These are phyloP conservation scores for Drosophila nigrodunni DNA, from an alignment of 1,140 invertebrate species.

Conservation along the genomic window DNA sequence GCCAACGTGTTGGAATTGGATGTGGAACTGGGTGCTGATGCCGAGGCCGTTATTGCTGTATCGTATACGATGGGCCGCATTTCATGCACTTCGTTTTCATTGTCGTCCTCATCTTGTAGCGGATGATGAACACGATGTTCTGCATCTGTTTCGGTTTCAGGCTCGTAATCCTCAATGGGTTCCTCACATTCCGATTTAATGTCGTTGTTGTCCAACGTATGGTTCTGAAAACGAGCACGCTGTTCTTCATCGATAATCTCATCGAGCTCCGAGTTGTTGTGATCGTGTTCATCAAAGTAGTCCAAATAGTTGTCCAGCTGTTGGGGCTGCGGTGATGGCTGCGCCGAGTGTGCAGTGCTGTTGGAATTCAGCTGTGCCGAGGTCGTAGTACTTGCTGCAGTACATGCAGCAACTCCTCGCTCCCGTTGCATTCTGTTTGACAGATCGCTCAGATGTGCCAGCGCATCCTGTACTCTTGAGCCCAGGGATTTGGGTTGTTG, in stretches of 20 bases:
- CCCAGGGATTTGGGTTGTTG: slow-evolving; percentile 76
- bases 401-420: slow-evolving; percentile 46
- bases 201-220: slow-evolving; percentile 68
- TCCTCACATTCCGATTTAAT: slow-evolving; percentile 82
- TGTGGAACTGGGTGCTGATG: slow-evolving; percentile 54
- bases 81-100: slow-evolving; percentile 58
- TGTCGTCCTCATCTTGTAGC: slow-evolving; percentile 37
- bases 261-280: slow-evolving; percentile 72
- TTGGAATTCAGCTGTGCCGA: slow-evolving; percentile 41
- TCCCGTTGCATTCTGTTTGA: slow-evolving; percentile 76
- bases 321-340: slow-evolving; percentile 61
- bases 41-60: slow-evolving; percentile 16
- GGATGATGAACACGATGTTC: slow-evolving; percentile 42
- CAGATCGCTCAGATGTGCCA: slow-evolving; percentile 71
- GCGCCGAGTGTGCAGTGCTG: slow-evolving; percentile 27
- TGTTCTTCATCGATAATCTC: slow-evolving; percentile 76
- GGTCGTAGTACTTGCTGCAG: slow-evolving; percentile 42
- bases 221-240: slow-evolving; percentile 51
- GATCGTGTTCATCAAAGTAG: slow-evolving; percentile 71
- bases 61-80: slow-evolving; percentile 40
- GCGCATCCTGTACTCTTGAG: slow-evolving; percentile 76
- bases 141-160: slow-evolving; percentile 41
- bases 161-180: slow-evolving; percentile 68
- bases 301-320: slow-evolving; percentile 76
- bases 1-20: slow-evolving; percentile 23